Evolutionary conservation across 2,113 vertebrate genomes (phyloP).

Genomic region (Colistium nudipinnis): DNA sequence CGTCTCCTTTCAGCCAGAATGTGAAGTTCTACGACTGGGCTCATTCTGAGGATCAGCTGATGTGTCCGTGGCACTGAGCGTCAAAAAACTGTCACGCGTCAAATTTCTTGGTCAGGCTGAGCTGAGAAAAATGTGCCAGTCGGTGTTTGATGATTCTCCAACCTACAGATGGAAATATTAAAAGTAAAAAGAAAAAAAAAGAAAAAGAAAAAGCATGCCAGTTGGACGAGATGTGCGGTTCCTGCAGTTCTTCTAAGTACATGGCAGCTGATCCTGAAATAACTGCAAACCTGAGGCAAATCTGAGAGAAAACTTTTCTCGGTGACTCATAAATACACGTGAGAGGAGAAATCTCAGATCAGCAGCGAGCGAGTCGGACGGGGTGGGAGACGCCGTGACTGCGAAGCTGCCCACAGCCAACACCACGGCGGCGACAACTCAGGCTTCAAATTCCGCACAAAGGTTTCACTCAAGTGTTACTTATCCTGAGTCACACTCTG

Average conservation of each 20-base stretch:
- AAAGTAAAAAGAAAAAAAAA: neutral
- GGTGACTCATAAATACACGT: slow-evolving; percentile 25
- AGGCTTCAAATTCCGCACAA: slow-evolving; percentile 35
- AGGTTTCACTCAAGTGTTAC: slow-evolving; percentile 36
- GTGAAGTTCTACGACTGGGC: no score
- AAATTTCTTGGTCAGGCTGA: neutral
- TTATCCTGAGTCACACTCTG: slow-evolving; percentile 51
- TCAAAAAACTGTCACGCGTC: neutral
- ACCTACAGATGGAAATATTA: neutral
- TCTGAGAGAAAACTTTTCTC: slow-evolving; percentile 5
- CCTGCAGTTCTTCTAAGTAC: neutral
- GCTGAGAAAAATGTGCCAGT: neutral
- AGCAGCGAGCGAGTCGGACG: neutral
- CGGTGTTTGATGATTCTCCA: neutral
- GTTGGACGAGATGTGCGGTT: neutral
- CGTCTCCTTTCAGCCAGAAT: neutral
- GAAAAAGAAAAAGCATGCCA: neutral
- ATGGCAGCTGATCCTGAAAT: neutral
- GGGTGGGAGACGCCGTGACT: slow-evolving; percentile 9
- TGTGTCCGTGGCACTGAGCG: neutral
- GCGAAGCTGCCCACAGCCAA: slow-evolving; percentile 33
- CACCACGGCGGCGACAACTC: slow-evolving; percentile 31
- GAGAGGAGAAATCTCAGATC: slow-evolving; percentile 29
- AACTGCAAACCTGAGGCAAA: slow-evolving; percentile 5
- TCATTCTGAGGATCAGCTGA: neutral